Percentiles rank a stretch among this genome's conserved stretches.
phyloP scores from a whole-genome alignment of 2,888 invertebrate genomes.

The Gymnocheta viridis region DNA sequence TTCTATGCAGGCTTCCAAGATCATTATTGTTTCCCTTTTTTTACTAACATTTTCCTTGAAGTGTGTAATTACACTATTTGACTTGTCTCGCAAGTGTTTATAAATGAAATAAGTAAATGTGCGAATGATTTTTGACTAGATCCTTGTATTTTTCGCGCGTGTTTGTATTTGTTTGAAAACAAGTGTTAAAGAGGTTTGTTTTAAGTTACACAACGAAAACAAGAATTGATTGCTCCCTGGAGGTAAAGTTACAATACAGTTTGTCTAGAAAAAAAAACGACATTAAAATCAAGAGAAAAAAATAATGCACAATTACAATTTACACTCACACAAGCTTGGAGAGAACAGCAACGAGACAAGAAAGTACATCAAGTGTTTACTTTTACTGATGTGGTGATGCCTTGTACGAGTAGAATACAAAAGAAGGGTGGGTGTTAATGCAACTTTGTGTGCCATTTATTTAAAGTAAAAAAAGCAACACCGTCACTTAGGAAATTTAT shows the following conservation, averaged over 20 bases:
- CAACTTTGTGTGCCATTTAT: slow-evolving; percentile 58
- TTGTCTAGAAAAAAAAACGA: slow-evolving; percentile 48
- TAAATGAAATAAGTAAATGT: slow-evolving; percentile 23
- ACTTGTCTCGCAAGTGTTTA: slow-evolving; percentile 14
- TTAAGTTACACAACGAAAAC: slow-evolving; percentile 69
- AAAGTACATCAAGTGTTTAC: slow-evolving; percentile 50
- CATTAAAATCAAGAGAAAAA: neutral
- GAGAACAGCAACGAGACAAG: slow-evolving; percentile 31
- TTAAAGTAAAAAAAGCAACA: slow-evolving; percentile 1
- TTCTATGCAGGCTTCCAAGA: too few species aligned
- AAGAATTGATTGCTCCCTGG: slow-evolving; percentile 80
- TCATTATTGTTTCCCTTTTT: neutral
- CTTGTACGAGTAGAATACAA: neutral
- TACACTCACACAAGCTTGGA: slow-evolving; percentile 23
- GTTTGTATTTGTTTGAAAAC: neutral
- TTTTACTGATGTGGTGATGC: neutral
- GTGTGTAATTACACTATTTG: slow-evolving; percentile 41
- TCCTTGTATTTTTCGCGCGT: neutral
- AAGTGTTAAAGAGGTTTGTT: slow-evolving; percentile 68
- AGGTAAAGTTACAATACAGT: slow-evolving; percentile 71
- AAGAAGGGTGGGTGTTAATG: slow-evolving; percentile 54
- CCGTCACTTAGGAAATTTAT: slow-evolving; percentile 41
- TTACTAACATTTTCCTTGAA: neutral
- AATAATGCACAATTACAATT: slow-evolving; percentile 46
- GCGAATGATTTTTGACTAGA: neutral